phyloP scores from a whole-genome alignment of 2,797 vertebrate species.

The Characodon lateralis region DNA sequence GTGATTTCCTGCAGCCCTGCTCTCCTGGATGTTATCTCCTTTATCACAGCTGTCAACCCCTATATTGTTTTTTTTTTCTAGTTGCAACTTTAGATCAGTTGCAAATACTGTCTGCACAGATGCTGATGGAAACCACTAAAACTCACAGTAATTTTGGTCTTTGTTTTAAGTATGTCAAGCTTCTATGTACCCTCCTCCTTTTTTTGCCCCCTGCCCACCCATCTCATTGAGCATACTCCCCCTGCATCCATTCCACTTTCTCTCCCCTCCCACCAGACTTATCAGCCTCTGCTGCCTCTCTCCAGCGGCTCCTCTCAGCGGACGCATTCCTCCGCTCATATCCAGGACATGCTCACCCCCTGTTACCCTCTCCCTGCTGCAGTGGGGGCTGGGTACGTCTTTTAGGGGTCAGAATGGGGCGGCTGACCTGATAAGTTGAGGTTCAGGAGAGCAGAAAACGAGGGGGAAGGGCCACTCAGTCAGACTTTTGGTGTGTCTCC shows the following conservation, averaged over 20 bases:
- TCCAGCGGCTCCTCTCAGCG: slow-evolving; percentile 57
- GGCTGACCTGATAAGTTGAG: slow-evolving; percentile 68
- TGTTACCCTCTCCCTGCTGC: slow-evolving; percentile 28
- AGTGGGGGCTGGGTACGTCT: slow-evolving; percentile 60
- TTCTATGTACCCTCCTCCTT: slow-evolving; percentile 44
- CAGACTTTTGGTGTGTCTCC: slow-evolving; percentile 32
- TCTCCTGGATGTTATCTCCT: slow-evolving; percentile 13
- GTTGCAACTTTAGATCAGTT: slow-evolving; percentile 2
- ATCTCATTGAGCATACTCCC: slow-evolving; percentile 36
- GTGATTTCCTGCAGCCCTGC: slow-evolving; percentile 47
- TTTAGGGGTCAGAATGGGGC: slow-evolving; percentile 53
- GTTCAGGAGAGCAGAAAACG: slow-evolving; percentile 53
- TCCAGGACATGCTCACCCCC: slow-evolving; percentile 55
- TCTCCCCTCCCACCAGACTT: slow-evolving; percentile 69
- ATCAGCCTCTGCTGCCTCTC: slow-evolving; percentile 50
- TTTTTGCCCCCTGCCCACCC: slow-evolving; percentile 32
- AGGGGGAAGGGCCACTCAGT: slow-evolving; percentile 40
- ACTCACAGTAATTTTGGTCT: slow-evolving; percentile 30
- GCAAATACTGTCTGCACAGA: neutral
- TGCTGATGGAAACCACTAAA: neutral
- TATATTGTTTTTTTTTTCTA: slow-evolving; percentile 25
- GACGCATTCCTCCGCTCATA: slow-evolving; percentile 66
- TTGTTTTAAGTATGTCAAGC: slow-evolving; percentile 61
- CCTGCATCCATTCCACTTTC: slow-evolving; percentile 61
- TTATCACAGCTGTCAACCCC: slow-evolving; percentile 31